A percentile compares a stretch with the other conserved stretches of the same genome.
Evolutionary conservation across 2,797 vertebrate genomes (phyloP).

Genomic region (Natrix natrix): DNA sequence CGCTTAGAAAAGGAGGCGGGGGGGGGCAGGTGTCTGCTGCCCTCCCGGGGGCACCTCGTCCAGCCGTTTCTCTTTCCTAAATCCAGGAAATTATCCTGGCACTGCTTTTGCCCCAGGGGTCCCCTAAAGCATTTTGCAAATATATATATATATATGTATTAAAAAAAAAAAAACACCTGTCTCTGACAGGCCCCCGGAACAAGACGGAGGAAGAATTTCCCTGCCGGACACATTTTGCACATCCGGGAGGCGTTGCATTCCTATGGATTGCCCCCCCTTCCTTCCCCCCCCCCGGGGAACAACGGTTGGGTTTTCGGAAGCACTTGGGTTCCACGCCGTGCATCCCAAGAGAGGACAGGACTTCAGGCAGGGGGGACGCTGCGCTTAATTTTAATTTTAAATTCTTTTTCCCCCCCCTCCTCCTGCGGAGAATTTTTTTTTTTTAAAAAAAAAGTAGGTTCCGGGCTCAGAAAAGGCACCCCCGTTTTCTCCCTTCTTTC

Average conservation of each 20-base stretch:
- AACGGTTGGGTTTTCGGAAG: not conserved
- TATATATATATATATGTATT: too few species aligned
- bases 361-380: not conserved
- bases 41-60: not conserved
- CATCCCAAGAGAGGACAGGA: not conserved
- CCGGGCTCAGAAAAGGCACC: conserved; percentile 40
- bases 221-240: not conserved
- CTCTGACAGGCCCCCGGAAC: conserved; percentile 33
- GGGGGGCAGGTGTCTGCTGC: not conserved
- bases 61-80: not conserved
- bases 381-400: not conserved
- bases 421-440: too few species aligned
- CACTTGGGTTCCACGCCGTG: conserved; percentile 30
- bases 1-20: too few species aligned
- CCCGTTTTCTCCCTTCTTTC: conserved; percentile 23
- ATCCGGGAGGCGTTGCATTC: fast-evolving
- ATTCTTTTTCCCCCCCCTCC: not conserved
- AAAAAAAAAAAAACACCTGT: not conserved
- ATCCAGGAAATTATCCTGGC: not conserved
- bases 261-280: not conserved
- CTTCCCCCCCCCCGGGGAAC: not conserved
- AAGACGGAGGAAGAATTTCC: not conserved
- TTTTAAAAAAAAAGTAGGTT: conserved; percentile 45
- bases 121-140: not conserved
- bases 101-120: not conserved